phyloP scores from a whole-genome alignment of 2,797 vertebrate genomes.

The Lagorchestes hirsutus region DNA sequence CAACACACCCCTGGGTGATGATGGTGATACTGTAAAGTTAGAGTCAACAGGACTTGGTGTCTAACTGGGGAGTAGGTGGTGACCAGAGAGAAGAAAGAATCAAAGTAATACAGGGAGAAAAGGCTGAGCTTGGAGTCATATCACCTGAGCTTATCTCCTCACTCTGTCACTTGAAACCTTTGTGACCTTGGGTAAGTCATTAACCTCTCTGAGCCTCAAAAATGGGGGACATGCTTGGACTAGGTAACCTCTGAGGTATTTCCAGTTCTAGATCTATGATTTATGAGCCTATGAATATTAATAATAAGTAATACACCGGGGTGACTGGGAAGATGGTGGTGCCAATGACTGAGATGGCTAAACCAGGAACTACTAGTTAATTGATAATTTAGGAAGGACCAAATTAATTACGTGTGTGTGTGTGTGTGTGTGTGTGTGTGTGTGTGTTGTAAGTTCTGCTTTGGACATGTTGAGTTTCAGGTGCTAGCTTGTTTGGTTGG shows the following conservation, averaged over 20 bases:
- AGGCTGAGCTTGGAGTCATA: neutral
- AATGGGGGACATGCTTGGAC: neutral
- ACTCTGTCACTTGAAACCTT: neutral
- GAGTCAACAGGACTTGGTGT: neutral
- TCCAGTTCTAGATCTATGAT: neutral
- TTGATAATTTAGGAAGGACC: neutral
- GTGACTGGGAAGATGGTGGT: neutral
- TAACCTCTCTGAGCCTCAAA: neutral
- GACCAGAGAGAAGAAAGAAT: neutral
- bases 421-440: rapidly evolving
- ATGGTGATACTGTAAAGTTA: neutral
- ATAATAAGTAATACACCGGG: neutral
- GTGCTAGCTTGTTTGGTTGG: neutral
- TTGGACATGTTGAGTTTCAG: neutral
- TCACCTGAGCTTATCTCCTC: neutral
- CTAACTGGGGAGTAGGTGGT: neutral
- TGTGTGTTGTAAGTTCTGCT: neutral
- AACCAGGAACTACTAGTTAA: neutral
- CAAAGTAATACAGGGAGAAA: neutral
- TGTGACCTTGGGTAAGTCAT: neutral
- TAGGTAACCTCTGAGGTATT: neutral
- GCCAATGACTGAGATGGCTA: neutral
- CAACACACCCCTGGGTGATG: neutral
- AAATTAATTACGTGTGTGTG: neutral
- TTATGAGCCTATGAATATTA: neutral